phyloP scores from a whole-genome alignment of 2,113 vertebrate species.

The Galemys pyrenaicus region DNA sequence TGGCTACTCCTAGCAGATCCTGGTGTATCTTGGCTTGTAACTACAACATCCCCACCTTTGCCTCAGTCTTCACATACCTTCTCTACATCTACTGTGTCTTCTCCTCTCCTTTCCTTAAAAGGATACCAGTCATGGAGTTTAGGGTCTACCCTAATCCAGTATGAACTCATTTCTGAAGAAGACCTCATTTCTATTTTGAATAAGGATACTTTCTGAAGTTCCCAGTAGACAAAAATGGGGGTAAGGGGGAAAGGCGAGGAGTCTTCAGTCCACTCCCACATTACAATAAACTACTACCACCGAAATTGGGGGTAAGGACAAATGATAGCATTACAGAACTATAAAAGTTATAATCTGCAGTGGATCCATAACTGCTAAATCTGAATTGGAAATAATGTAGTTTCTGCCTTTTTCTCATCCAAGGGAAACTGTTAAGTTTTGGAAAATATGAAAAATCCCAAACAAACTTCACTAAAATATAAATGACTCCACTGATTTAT shows the following conservation, averaged over 20 bases:
- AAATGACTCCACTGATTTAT: background rate
- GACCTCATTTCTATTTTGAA: background rate
- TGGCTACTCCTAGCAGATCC: background rate
- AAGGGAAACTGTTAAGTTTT: background rate
- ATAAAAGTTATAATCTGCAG: background rate
- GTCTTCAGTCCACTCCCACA: background rate
- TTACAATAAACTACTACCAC: slow-evolving; percentile 10
- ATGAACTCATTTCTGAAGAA: background rate
- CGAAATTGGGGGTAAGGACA: background rate
- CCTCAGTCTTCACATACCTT: background rate
- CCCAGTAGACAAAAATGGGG: background rate
- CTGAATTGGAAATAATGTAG: background rate
- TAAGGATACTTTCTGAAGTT: background rate
- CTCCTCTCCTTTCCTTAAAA: background rate
- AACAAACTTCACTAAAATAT: background rate
- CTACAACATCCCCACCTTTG: background rate
- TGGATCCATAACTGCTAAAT: background rate
- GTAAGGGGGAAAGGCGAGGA: too few species aligned
- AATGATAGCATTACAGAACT: background rate
- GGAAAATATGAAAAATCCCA: background rate
- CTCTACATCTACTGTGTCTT: background rate
- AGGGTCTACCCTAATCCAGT: background rate
- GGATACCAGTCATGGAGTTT: background rate
- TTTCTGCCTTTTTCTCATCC: background rate
- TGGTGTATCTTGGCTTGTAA: background rate